Base-by-base conservation (phyloP, 2,113 vertebrate genomes). In the Illadopsis cleaveri region DNA sequence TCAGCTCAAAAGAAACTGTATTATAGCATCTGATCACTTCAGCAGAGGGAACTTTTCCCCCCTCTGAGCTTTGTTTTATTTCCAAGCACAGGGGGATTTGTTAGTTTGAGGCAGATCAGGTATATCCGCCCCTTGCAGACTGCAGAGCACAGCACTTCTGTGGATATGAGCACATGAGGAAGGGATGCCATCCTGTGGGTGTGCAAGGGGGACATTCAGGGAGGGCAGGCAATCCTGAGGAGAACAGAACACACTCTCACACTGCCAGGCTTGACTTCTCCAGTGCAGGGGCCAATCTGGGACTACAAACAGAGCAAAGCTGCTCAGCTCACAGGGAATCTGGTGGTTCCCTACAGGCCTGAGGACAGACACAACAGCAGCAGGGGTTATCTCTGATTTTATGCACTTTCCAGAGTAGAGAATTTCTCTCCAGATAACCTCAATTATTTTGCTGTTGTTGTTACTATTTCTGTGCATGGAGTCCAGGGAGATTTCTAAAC, bases 41-140 rank as follows among this genome's bases (percentile, higher is more conserved):
- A 70, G 86, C 89, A 95, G 86, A 71, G 65, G 38, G 64, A 94
- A 58, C 75, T 37, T 82, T 54, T 11, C 58, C 45, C 87, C 44
- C 88, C 82, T 91, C 54, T 58, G 85, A 80, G 88, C 70, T 77
- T 93, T 91, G 65, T 15, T 92, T 93, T 54, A 80, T 95, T 96
- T 93, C 92, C 2, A 7, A 47, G 85, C 95, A 86, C 94, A 66
- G 62, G 85, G 95, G 94, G 66, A 94, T 93, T 96, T 91, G 89
- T 94, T 91, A 96, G 96, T 79, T 87, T 44, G 91, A 96, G 93
- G 92, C 85, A 90, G 92, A 90, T 86, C 79, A 88, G 92, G 71
- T n/a, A 5, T 45, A 70, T 66, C 79, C 51, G 0, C 82, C 82
- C 94, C 87, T 80, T 0, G 40, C 84, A 96, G 87, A 31, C 62